Base-by-base conservation (phyloP, 2,888 invertebrate species). In the Leucophora obtusa region DNA sequence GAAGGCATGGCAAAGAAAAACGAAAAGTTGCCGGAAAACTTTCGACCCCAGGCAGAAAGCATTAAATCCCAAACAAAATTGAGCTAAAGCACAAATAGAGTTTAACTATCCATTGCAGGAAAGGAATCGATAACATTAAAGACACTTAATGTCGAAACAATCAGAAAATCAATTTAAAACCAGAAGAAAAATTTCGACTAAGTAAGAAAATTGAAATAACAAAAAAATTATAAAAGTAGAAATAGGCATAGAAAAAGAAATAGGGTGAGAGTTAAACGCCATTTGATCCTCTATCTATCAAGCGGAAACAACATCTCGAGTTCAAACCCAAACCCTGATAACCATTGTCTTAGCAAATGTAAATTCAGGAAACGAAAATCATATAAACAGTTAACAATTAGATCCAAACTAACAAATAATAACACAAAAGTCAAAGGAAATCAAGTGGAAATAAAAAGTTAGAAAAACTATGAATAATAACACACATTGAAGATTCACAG, bases 221-320 rank as follows among this genome's bases (percentile, higher is more conserved):
- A 47, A 43, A n/a, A 43, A 18, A 60, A 60, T n/a, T 43, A 47
- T 0, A 21, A 0, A 24, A 33, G 2, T 10, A 58, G 15, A 4
- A 15, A 28, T 28, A 56, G n/a, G 9, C n/a, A 38, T 43, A 60
- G 38, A 0, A 43, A 47, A 28, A 56, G 6, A 24, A 60, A 14
- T 60, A n/a, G 60, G 47, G 43, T n/a, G n/a, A n/a, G n/a, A n/a
- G 3, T 43, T 24, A 0, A 43, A 43, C 60, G 21, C 38, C 14
- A n/a, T 21, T 43, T 60, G 60, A 60, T 43, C 43, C 60, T 21
- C 21, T 43, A 21, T 8, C 43, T 21, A 43, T 21, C 21, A 21
- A 60, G 60, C n/a, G n/a, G n/a, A n/a, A 21, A 60, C 60, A 43
- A 60, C 21, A 21, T 60, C 60, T 43, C 60, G n/a, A 60, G 43